Evolutionary conservation across 2,797 vertebrate species (phyloP).

Genomic region (Platalea minor): DNA sequence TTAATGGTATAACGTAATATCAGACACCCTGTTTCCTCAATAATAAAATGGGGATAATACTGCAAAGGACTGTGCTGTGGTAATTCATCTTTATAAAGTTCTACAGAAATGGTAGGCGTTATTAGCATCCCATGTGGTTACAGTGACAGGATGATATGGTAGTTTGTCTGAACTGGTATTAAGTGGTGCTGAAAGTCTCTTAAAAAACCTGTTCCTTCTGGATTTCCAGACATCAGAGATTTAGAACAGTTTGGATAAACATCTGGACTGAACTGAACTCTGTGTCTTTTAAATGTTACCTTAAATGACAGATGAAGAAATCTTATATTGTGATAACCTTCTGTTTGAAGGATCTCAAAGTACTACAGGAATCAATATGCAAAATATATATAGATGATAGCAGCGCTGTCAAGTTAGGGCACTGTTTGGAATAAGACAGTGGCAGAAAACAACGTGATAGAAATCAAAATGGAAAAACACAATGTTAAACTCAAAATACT

Average conservation of each 20-base stretch:
- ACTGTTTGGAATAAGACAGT: not conserved
- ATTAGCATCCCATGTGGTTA: conserved; percentile 37
- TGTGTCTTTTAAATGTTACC: conserved; percentile 13
- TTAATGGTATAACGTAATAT: not conserved
- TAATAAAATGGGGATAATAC: not conserved
- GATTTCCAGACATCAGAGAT: conserved; percentile 6
- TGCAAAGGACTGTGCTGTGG: not conserved
- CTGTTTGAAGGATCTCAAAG: conserved; percentile 15
- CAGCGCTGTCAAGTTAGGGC: not conserved
- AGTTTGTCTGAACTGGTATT: conserved; percentile 41
- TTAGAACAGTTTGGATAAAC: conserved; percentile 28
- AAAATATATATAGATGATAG: conserved; percentile 28
- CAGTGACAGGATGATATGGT: conserved; percentile 27
- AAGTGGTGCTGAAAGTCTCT: conserved; percentile 27
- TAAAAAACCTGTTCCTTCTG: not conserved
- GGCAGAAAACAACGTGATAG: not conserved
- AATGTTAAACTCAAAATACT: conserved; percentile 1
- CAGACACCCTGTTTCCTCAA: not conserved
- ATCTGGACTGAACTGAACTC: not conserved
- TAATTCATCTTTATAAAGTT: conserved; percentile 29
- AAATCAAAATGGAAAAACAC: conserved; percentile 8
- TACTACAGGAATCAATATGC: conserved; percentile 24
- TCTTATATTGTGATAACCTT: conserved; percentile 14
- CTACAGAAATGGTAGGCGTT: not conserved
- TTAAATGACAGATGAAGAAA: conserved; percentile 21